Evolutionary conservation across 2,888 invertebrate genomes (phyloP), one percentile per base, ranked within the genome.

Genomic region (Trachelus troglodyta): DNA sequence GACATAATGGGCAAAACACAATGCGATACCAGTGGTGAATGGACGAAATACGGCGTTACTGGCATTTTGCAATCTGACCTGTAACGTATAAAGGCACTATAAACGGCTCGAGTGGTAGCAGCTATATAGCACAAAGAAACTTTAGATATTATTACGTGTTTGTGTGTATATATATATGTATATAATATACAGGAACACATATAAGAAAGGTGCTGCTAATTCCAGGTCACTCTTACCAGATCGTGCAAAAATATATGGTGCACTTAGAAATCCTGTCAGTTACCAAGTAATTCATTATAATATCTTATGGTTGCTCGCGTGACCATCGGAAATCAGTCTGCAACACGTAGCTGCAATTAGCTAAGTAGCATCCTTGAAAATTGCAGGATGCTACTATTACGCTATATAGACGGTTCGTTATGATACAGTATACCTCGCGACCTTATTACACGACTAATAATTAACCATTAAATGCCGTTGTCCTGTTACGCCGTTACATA

Each of bases 361-460:
- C 69, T 4, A 11, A 69, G 69, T 69, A 69, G 30, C 31, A 69
- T 69, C 69, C 12, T 23, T 69, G 69, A 33, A 69, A 69, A 69
- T 30, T 33, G 69, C 69, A 15, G 69, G 15, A 40, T 40, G 6
- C 40, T 40, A 40, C 40, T 23, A 23, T 40, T 40, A 40, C 23
- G 6, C 40, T 40, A 0, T 15, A 4, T 23, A 23, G 40, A 40
- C 6, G 23, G 1, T 40, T 40, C 40, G 15, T 40, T 40, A 40
- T 40, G 15, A 4, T 40, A 40, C 0, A 23, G 15, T 12, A 15
- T 34, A 31, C 40, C 69, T 69, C 33, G 77, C 34, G 69, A 68
- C 34, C 68, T 12, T 37, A 56, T 75, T 35, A 56, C 69, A 69
- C 69, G 12, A 56, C 69, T 78, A 76, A 81, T 81, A 79, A 78